Evolutionary conservation across 2,113 vertebrate genomes (phyloP).

Genomic region (Tapirus terrestris): DNA sequence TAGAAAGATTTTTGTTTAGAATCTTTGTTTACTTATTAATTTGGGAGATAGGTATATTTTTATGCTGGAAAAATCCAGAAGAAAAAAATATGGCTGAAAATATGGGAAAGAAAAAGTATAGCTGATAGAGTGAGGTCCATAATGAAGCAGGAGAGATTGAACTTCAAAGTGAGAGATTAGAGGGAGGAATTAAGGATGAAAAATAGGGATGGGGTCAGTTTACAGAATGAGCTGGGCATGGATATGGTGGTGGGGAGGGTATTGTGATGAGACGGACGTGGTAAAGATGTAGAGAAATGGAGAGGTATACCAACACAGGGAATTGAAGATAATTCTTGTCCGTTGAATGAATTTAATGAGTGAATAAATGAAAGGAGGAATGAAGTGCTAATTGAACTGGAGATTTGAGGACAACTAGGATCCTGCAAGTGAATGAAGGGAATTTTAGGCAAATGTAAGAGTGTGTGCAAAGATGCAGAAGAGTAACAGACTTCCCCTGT

Average conservation of each 20-base stretch:
- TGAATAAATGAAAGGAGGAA: neutral
- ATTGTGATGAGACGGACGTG: neutral
- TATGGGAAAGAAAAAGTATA: neutral
- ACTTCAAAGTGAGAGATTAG: neutral
- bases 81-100: neutral
- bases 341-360: neutral
- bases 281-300: neutral
- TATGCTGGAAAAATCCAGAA: neutral
- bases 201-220: neutral
- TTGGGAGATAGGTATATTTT: neutral
- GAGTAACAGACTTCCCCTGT: neutral
- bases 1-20: neutral
- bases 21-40: neutral
- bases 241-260: rapidly evolving
- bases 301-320: neutral
- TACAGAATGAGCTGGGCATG: neutral
- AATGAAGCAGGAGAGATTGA: neutral
- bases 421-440: neutral
- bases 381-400: neutral
- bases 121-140: neutral
- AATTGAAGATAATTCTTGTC: neutral
- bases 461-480: neutral
- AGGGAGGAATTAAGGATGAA: neutral
- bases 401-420: neutral
- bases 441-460: neutral